Base-by-base conservation (phyloP, 2,113 vertebrate species). In the Clarias gariepinus region DNA sequence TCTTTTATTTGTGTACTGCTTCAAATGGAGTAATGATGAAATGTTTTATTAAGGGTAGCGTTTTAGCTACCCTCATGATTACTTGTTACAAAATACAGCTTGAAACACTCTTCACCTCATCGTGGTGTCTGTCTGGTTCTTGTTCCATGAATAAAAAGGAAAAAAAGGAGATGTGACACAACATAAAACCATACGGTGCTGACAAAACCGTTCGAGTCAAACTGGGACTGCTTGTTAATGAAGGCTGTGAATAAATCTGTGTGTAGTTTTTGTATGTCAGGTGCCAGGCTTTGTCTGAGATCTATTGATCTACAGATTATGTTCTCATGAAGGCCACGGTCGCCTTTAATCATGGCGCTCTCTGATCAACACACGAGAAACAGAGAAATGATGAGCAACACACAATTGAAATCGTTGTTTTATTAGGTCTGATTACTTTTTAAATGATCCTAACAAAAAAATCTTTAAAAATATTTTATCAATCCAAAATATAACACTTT, bases 51-150 rank as follows among this genome's bases (percentile, higher is more conserved):
- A 91, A 87, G 41, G 95, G 98, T 97, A 97, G 97, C 95, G 97
- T 99, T 99, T 98, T 99, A 99, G 96, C 97, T 98, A 97, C 98
- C 97, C 87, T 91, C 92, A 92, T 92, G 94, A 87, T 93, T 93
- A 96, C 96, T 92, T 95, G 92, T 94, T 93, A 94, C 91, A 91
- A 92, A 94, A 95, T 94, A 95, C 86, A 93, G 91, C 82, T 88
- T 92, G 91, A 92, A 90, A 84, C 58, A 86, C 61, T 91, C 88
- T 87, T 60, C 66, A 52, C 79, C 58, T 82, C 69, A 64, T 58
- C 84, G 79, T 85, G 86, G 36, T 88, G 91, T 93, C 69, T 68
- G 88, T 84, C 69, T 92, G 73, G 88, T 82, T 88, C n/a, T 85
- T 81, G 16, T 13, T 9, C 30, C 15, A n/a, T 2, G 7, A 47